Evolutionary conservation across 2,113 vertebrate genomes (phyloP), one percentile per base, ranked within the genome.

Genomic region (Boleophthalmus pectinirostris): DNA sequence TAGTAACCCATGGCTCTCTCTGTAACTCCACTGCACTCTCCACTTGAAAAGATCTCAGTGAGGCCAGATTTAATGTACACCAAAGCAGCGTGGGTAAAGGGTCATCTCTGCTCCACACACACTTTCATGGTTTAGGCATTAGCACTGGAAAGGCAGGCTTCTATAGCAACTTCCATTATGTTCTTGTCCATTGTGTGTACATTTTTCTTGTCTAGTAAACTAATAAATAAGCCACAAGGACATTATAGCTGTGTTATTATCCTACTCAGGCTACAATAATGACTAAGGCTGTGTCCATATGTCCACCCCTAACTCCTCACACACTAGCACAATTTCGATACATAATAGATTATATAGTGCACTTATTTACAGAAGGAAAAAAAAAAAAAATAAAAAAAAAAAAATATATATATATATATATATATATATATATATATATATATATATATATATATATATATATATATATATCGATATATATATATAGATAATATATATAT

Each of bases 61-160:
- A 64, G 61, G 61, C 61, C 61, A 64, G 33, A 64, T 64, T 64
- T 64, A 64, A 64, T 64, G 61, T 38, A 35, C 61, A 38, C 29
- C 61, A 64, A 64, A 43, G 33, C 61, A 43, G 20, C 33, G n/a
- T 35, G 33, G 33, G 61, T 64, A 64, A 64, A 64, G 29, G 29
- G 61, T 64, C 61, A 64, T 64, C 61, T 64, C 61, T 64, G 33
- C 29, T 64, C 61, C 33, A 38, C 33, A 21, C 20, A 13, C 29
- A 10, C 61, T n/a, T 18, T n/a, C 61, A 64, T 64, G 56, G 15
- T 57, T 57, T 25, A 58, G 56, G 24, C 56, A 25, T 58, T 58
- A 58, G 56, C 23, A 58, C 56, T 25, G 56, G 21, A 2, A 25
- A 25, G 3, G 12, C 0, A 58, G 3, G 56, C 23, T 25, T 25